Evolutionary conservation across 2,797 vertebrate genomes (phyloP).

Genomic region (Huso huso): DNA sequence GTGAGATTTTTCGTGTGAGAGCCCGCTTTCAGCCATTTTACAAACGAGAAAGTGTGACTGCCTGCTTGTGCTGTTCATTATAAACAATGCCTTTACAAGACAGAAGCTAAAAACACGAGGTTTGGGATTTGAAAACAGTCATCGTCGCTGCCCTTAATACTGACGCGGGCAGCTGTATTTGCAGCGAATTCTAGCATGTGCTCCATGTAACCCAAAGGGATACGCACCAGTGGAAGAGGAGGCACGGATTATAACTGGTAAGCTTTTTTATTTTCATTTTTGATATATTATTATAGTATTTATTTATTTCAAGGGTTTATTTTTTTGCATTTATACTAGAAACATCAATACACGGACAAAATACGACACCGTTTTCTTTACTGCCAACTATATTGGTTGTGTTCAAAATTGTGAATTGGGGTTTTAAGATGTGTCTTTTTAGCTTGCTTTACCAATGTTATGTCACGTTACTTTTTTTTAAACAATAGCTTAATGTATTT

Average conservation of each 20-base stretch:
- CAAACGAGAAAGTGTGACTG: constrained; percentile 18
- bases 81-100: constrained; percentile 19
- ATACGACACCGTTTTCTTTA: too few relatives aligned
- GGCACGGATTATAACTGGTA: constrained; percentile 29
- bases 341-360: too few relatives aligned
- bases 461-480: too few relatives aligned
- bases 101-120: constrained; percentile 23
- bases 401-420: too few relatives aligned
- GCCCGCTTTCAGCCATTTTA: constrained; percentile 38
- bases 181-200: constrained; percentile 33
- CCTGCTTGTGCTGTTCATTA: constrained; percentile 11
- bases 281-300: too few relatives aligned
- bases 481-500: too few relatives aligned
- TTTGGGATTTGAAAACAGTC: constrained; percentile 14
- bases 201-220: constrained; percentile 31
- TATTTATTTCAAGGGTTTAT: too few relatives aligned
- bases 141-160: constrained; percentile 14
- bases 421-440: too few relatives aligned
- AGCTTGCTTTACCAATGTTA: too few relatives aligned
- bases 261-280: constrained; percentile 13
- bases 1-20: constrained; percentile 21
- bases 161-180: constrained; percentile 22
- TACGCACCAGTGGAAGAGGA: constrained; percentile 30
- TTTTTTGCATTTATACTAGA: too few relatives aligned
- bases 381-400: too few relatives aligned